Evolutionary conservation across 2,797 vertebrate genomes (phyloP), one percentile per base, ranked within the genome.

Genomic region (Gobionotothen gibberifrons): DNA sequence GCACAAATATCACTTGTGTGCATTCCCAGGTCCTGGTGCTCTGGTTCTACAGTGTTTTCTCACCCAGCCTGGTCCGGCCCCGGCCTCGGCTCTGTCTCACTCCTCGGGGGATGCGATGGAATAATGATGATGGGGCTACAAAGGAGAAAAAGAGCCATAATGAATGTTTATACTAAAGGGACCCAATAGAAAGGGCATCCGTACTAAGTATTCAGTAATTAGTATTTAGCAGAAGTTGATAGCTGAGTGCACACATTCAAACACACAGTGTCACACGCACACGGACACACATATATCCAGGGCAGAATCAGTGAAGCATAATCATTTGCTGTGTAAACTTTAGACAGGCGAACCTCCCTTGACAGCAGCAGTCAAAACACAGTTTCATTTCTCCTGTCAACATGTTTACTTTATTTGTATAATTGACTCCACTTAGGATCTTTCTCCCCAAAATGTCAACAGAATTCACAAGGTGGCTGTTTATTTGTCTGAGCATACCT

Each of bases 1-100:
- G 86, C 91, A 93, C 95, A 97, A 96, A 95, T 91, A 95, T 93
- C 91, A 95, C 93, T 93, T 95, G 94, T 92, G 94, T 95, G 94
- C 93, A 87, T 94, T 94, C 89, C 92, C 93, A 93, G 93, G 94
- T 94, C 93, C 92, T 93, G 92, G 90, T 69, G 79, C 91, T 89
- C 77, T 85, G 90, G 91, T 94, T 95, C 93, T 91, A 84, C 89
- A 73, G 83, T 68, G 87, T 87, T 88, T 84, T 85, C 85, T 83
- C 87, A 88, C 87, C 87, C 86, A 90, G 89, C 87, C 89, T 56
- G 83, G 91, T 93, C 91, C 88, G 71, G 92, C 87, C 87, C 77
- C 84, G 82, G 91, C 83, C 87, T 78, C 79, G 9, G 87, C 86
- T 85, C 87, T 79, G 84, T 76, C 87, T 87, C 78, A 0, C 88